Conservation (phyloP, 2,797 vertebrate species). For the Decapterus maruadsi region DNA sequence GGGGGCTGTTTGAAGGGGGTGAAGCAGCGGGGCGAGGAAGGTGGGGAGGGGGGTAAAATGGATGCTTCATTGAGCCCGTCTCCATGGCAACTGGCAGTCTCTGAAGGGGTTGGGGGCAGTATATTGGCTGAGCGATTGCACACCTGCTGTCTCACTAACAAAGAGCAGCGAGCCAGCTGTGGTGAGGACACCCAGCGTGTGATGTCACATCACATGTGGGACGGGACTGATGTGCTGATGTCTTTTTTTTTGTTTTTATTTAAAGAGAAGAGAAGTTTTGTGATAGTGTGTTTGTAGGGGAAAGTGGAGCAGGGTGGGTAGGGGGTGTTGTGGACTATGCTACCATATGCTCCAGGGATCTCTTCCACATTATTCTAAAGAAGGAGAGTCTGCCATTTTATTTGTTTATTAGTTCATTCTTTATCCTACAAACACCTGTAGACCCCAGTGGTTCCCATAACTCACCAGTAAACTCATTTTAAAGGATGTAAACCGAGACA, state of each 20-base stretch:
- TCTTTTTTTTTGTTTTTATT: not conserved
- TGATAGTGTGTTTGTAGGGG: conserved; percentile 8
- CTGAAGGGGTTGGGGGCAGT: conserved; percentile 70
- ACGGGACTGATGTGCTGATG: conserved; percentile 5
- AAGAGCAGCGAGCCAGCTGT: conserved; percentile 67
- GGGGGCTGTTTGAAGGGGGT: conserved; percentile 51
- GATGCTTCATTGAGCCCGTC: conserved; percentile 79
- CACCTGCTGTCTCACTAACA: conserved; percentile 82
- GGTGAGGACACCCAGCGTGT: conserved; percentile 23
- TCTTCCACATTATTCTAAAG: not conserved
- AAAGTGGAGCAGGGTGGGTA: not conserved
- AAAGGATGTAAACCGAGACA: not conserved
- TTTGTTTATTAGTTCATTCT: not conserved
- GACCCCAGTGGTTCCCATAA: not conserved
- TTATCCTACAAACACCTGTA: not conserved
- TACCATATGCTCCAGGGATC: conserved; percentile 32
- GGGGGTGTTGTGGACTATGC: not conserved
- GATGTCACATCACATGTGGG: conserved; percentile 27
- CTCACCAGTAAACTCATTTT: not conserved
- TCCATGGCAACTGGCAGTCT: conserved; percentile 83
- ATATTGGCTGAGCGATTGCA: conserved; percentile 74
- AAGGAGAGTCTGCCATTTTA: not conserved
- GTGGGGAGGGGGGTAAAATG: conserved; percentile 55
- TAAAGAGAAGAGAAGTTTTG: not conserved
- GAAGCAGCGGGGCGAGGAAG: conserved; percentile 30